These are phyloP conservation scores for Elymnias hypermnestra DNA, from an alignment of 1,140 invertebrate genomes.

Conservation along the genomic window DNA sequence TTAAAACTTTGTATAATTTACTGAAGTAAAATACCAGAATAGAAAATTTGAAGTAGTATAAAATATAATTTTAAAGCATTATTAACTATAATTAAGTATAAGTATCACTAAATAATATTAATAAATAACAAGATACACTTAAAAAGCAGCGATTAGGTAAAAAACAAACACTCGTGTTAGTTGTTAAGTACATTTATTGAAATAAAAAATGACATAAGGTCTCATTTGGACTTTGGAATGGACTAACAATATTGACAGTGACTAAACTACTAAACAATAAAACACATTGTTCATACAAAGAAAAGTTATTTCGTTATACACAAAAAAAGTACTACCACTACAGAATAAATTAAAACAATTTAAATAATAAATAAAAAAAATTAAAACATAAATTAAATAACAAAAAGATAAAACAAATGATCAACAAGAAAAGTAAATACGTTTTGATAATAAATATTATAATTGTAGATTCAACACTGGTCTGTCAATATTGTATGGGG, in stretches of 20 bases:
- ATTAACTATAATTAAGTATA: no score
- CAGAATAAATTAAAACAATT: constrained; percentile 72
- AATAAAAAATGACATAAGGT: constrained; percentile 73
- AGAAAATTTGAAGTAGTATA: no score
- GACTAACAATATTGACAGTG: constrained; percentile 72
- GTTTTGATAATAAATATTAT: constrained; percentile 43
- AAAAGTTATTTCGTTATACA: constrained; percentile 36
- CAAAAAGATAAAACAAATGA: constrained; percentile 61
- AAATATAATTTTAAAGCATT: no score
- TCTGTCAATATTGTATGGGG: constrained; percentile 69
- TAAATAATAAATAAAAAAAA: no score
- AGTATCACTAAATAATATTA: no score
- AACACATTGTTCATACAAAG: constrained; percentile 38
- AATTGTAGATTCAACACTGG: constrained; percentile 68
- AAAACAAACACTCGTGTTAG: constrained; percentile 44
- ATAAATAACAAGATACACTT: no score
- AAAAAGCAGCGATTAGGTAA: no score
- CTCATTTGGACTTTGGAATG: constrained; percentile 52
- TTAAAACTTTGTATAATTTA: no score
- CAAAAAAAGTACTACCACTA: constrained; percentile 44
- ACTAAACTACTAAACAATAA: constrained; percentile 59
- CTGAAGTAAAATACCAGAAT: no score
- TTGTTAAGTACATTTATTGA: constrained; percentile 70
- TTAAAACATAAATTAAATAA: constrained; percentile 66
- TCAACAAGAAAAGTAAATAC: constrained; percentile 68